Conservation (phyloP, 2,797 vertebrate species). For the Pseudochromis fuscus region DNA sequence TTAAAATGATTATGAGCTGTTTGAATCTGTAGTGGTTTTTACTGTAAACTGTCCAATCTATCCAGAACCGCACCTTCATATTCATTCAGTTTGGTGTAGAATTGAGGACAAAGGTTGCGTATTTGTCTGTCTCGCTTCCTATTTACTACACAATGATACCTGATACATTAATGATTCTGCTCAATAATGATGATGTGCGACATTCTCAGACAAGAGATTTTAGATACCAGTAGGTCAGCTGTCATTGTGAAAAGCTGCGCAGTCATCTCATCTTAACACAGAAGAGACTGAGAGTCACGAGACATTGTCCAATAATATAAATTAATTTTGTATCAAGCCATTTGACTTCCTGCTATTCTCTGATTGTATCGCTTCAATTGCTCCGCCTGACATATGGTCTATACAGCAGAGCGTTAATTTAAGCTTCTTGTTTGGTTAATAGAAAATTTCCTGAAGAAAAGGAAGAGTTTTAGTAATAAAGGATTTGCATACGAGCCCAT, state of each 20-base stretch:
- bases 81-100: constrained; percentile 1
- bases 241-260: constrained; percentile 11
- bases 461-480: background rate
- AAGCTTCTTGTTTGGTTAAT: too few species aligned
- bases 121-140: constrained; percentile 18
- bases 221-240: constrained; percentile 22
- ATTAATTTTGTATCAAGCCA: constrained; percentile 8
- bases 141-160: constrained; percentile 14
- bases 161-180: constrained; percentile 29
- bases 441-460: too few species aligned
- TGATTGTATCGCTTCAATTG: background rate
- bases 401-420: too few species aligned
- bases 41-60: background rate
- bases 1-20: background rate
- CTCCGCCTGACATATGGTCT: background rate
- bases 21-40: background rate
- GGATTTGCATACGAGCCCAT: background rate
- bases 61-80: background rate
- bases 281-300: background rate
- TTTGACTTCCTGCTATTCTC: background rate
- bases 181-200: constrained; percentile 33
- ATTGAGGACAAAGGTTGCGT: background rate
- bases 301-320: background rate
- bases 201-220: constrained; percentile 15
- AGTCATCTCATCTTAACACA: constrained; percentile 15